Evolutionary conservation across 2,113 vertebrate species (phyloP).

Genomic region (Delphinapterus leucas): DNA sequence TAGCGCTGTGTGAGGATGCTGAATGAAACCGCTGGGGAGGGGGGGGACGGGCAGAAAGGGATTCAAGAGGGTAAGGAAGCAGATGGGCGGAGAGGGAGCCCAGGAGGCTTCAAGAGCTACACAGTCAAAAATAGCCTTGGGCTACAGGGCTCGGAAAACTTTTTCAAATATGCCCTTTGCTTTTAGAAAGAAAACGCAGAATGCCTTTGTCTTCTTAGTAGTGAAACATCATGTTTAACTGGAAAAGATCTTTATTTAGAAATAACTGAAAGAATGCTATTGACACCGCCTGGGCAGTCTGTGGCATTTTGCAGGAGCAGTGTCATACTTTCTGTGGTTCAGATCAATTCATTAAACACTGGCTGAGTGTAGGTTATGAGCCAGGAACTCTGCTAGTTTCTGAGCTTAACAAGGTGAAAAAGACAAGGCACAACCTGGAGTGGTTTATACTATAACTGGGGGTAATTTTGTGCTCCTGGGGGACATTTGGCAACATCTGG

Average conservation of each 20-base stretch:
- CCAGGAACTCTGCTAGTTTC: not conserved
- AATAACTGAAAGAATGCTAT: not conserved
- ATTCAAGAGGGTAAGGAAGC: not conserved
- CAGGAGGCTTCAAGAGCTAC: not conserved
- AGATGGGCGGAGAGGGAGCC: not conserved
- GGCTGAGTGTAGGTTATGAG: not conserved
- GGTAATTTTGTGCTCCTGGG: not conserved
- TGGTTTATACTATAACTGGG: not conserved
- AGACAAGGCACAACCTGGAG: not conserved
- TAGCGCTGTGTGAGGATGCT: too few relatives aligned
- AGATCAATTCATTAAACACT: not conserved
- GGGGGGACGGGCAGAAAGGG: not conserved
- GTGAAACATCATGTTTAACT: not conserved
- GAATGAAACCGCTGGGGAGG: not conserved
- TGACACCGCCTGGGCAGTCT: not conserved
- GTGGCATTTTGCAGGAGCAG: not conserved
- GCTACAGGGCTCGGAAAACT: not conserved
- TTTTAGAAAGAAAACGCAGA: conserved; percentile 10
- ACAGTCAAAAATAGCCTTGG: not conserved
- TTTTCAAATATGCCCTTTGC: conserved; percentile 36
- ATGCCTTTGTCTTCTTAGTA: not conserved
- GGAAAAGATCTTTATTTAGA: conserved; percentile 28
- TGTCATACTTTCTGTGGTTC: not conserved
- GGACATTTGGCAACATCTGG: not conserved
- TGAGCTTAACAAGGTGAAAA: conserved; percentile 25